These are phyloP conservation scores for Pterocles orientalis DNA, from an alignment of 2,113 vertebrate genomes.

Conservation along the genomic window DNA sequence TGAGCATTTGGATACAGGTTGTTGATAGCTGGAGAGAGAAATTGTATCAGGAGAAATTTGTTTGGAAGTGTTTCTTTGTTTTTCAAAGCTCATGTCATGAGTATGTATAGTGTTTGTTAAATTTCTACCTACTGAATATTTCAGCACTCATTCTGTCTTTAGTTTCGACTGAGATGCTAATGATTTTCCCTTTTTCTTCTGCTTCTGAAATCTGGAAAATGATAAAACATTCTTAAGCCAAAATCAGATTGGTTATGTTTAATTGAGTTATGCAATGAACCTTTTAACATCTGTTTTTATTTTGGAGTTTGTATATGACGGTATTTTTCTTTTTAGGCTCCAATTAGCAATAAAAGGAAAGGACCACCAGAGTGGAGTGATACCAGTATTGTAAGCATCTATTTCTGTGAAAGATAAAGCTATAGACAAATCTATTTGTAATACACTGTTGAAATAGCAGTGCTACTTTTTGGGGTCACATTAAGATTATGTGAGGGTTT, in stretches of 20 bases:
- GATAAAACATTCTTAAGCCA: not conserved
- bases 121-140: not conserved
- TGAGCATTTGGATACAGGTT: not conserved
- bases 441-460: not conserved
- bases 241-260: not conserved
- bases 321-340: not conserved
- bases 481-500: not conserved
- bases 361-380: not conserved
- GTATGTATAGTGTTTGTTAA: not conserved
- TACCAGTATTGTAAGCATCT: not conserved
- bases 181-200: not conserved
- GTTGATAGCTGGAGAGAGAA: not conserved
- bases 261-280: not conserved
- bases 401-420: not conserved
- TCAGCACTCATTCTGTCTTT: not conserved
- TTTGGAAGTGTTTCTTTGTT: not conserved
- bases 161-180: not conserved
- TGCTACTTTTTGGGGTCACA: not conserved
- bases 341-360: not conserved
- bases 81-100: not conserved
- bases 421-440: not conserved
- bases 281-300: not conserved
- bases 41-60: not conserved
- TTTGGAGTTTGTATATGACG: not conserved
- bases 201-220: not conserved